Evolutionary conservation across 1,140 invertebrate species (phyloP), one percentile per base, ranked within the genome.

Genomic region (Plectrocnemia conspersa): DNA sequence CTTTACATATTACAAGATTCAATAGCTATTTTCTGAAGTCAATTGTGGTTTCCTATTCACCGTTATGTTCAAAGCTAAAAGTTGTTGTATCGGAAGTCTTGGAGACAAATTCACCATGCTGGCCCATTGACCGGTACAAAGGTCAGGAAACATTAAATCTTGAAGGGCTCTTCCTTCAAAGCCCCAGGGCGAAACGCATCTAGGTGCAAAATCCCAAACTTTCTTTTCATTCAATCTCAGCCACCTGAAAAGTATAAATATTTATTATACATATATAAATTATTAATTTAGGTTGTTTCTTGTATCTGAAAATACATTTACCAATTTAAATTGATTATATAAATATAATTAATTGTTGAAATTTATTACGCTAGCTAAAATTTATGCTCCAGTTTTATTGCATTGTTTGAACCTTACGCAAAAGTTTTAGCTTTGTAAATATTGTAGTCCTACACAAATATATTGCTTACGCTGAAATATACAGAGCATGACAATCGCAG

Each of bases 41-140:
- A 68, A 67, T 56, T 75, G 72, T 3, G 72, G 73, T 57, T 74
- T 74, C 21, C 68, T 66, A 47, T 74, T 74, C 0, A 75, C 72
- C 16, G 71, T 69, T 3, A 75, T 70, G 53, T 75, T 75, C 7
- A 75, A 65, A 9, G 72, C 71, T 11, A 74, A 53, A 1, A 75
- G 65, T 25, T 74, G 72, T 48, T 75, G 70, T 61, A 75, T 74
- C 0, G 85, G 82, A 10, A 88, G 65, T 36, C 86, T 70, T 1
- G 85, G 84, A 0, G 81, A 78, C 0, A 88, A 68, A 50, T 85
- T 85, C 3, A 83, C 77, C 86, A 89, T 89, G 56, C 86, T 89
- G 10, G 87, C 87, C 88, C 87, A 90, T 58, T 90, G 86, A 0
- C 86, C 87, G 9, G 88, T 79, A 61, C 88, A 92, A 7, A 91